Percentiles rank a stretch among this genome's conserved stretches.
Evolutionary conservation across 2,113 vertebrate species (phyloP).

Genomic region (Ptyas mucosa): DNA sequence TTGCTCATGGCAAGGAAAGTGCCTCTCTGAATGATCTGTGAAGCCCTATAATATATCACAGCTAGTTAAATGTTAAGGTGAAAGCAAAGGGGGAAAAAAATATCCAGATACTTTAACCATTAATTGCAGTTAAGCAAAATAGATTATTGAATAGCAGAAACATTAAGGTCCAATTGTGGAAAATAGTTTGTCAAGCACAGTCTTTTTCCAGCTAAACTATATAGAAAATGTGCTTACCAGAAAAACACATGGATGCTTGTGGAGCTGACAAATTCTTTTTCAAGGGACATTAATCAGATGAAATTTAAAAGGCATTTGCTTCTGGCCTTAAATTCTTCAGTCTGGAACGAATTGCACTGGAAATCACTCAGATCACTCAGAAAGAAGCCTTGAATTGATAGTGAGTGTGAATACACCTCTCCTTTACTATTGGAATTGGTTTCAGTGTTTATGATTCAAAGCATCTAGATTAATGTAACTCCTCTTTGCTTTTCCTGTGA

Average conservation of each 20-base stretch:
- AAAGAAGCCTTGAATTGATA: conserved; percentile 34
- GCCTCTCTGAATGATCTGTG: background rate
- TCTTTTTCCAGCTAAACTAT: conserved; percentile 16
- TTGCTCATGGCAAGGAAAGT: background rate
- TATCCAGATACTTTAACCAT: conserved; percentile 9
- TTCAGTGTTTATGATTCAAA: conserved; percentile 29
- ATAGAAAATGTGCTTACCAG: conserved; percentile 45
- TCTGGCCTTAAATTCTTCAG: conserved; percentile 51
- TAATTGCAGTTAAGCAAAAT: conserved; percentile 30
- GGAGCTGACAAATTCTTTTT: conserved; percentile 52
- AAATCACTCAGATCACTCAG: conserved; percentile 56
- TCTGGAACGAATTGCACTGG: conserved; percentile 53
- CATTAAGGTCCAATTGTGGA: conserved; percentile 34
- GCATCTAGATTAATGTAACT: conserved; percentile 14
- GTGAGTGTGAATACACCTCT: conserved; percentile 27
- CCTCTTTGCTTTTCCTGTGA: conserved; percentile 14
- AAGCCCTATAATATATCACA: background rate
- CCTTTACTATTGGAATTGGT: conserved; percentile 11
- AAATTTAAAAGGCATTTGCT: conserved; percentile 56
- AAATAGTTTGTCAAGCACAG: conserved; percentile 42
- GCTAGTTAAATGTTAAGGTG: conserved; percentile 4
- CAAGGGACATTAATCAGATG: conserved; percentile 62
- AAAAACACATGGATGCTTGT: conserved; percentile 33
- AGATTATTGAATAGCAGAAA: conserved; percentile 23
- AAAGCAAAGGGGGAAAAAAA: background rate